Evolutionary conservation across 2,888 invertebrate genomes (phyloP), one percentile per base, ranked within the genome.

Genomic region (Ariolimax columbianus): DNA sequence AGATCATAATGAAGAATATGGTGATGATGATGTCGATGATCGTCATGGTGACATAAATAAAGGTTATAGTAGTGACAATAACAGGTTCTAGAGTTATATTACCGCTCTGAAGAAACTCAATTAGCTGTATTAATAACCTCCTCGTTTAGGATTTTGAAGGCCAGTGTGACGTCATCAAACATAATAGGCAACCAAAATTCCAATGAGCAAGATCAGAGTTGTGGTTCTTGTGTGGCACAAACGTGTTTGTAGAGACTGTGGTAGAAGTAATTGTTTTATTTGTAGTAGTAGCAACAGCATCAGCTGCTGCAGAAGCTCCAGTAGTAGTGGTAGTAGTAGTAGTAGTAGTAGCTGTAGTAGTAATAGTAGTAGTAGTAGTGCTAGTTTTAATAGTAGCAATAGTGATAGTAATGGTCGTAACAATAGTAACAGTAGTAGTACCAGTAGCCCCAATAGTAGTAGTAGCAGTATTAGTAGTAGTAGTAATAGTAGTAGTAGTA

Each of bases 141-240:
- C 77, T 77, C 77, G 43, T 77, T 51, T 77, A 51, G 77, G 77
- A 77, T 77, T 77, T 77, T 77, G 77, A 77, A 77, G 77, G 77
- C 77, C 77, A 77, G 77, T 77, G 51, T 77, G 77, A 40, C 3
- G 4, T 19, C 30, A 47, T 30, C 2, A n/a, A 30, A 43, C 77
- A 77, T 77, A 77, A n/a, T 30, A 47, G 51, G 77, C 77, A 77
- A 77, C 19, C 77, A 77, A 77, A 77, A 77, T 51, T 17, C 77
- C 77, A 77, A 40, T 43, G 77, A 77, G 77, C 30, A n/a, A 47
- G 77, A 23, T 7, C 66, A 66, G 14, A 19, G 26, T 19, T n/a
- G 30, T 30, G 30, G 6, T 11, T 66, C 33, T 47, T 47, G 47
- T 47, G 47, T 11, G 7, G 47, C 7, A 47, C 47, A 17, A 47